Conservation (phyloP, 2,113 vertebrate genomes). For the Silurus glanis region DNA sequence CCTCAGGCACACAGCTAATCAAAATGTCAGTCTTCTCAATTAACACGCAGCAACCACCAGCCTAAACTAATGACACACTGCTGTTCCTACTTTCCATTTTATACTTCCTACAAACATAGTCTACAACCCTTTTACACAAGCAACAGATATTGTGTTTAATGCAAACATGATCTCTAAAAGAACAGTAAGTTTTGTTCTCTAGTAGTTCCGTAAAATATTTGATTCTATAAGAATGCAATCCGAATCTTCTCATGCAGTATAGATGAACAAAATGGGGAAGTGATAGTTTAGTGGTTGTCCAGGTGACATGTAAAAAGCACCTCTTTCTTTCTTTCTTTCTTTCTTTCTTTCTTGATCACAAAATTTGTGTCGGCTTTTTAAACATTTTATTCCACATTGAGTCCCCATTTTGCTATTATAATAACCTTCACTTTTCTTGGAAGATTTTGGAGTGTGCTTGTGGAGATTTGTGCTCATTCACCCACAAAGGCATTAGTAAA, state of each 20-base stretch:
- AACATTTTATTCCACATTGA: too few relatives aligned
- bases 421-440: too few relatives aligned
- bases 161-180: neutral
- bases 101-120: neutral
- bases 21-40: conserved; percentile 39
- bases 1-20: neutral
- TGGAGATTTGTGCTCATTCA: too few relatives aligned
- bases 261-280: too few relatives aligned
- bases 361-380: too few relatives aligned
- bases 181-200: neutral
- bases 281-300: too few relatives aligned
- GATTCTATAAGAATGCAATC: neutral
- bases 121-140: neutral
- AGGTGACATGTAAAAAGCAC: too few relatives aligned
- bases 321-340: too few relatives aligned
- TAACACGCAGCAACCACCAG: neutral
- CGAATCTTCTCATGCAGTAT: neutral
- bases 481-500: too few relatives aligned
- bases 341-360: too few relatives aligned
- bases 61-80: neutral
- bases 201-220: neutral
- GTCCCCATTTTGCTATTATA: too few relatives aligned
- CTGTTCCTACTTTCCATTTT: neutral
- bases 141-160: neutral
- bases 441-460: too few relatives aligned